These are phyloP conservation scores for Rhegmatorhina hoffmannsi DNA, from an alignment of 2,113 vertebrate genomes.

Conservation along the genomic window DNA sequence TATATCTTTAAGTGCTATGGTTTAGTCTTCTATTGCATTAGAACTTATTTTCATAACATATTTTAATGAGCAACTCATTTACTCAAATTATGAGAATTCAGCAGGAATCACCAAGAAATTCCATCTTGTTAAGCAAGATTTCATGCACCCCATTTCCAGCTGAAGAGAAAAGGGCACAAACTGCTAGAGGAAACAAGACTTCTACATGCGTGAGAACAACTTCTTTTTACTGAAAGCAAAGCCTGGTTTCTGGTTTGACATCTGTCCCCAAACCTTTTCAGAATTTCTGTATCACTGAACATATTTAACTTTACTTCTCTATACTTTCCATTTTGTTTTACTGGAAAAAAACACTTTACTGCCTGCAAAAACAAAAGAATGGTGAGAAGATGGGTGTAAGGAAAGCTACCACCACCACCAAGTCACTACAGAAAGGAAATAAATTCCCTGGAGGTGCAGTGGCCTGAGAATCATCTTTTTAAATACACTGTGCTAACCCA, in stretches of 20 bases:
- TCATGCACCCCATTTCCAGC: background rate
- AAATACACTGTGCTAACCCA: accelerated
- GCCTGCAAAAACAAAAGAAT: background rate
- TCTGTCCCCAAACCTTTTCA: background rate
- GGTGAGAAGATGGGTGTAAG: background rate
- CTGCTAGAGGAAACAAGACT: background rate
- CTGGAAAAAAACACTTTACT: background rate
- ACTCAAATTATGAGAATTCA: background rate
- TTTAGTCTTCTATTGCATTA: background rate
- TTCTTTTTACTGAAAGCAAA: background rate
- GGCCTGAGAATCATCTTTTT: background rate
- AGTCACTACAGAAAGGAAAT: background rate
- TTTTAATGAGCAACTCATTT: background rate
- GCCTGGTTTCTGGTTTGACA: background rate
- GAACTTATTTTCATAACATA: background rate
- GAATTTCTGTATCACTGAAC: background rate
- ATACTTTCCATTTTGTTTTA: background rate
- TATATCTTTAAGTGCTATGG: background rate
- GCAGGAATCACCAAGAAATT: background rate
- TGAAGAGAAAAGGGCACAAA: background rate
- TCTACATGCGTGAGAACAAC: accelerated
- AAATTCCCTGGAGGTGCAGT: background rate
- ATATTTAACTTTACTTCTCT: background rate
- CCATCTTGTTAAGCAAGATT: background rate
- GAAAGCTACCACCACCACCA: background rate